Evolutionary conservation across 2,888 invertebrate species (phyloP), one percentile per base, ranked within the genome.

Genomic region (Himalopsyche anomala): DNA sequence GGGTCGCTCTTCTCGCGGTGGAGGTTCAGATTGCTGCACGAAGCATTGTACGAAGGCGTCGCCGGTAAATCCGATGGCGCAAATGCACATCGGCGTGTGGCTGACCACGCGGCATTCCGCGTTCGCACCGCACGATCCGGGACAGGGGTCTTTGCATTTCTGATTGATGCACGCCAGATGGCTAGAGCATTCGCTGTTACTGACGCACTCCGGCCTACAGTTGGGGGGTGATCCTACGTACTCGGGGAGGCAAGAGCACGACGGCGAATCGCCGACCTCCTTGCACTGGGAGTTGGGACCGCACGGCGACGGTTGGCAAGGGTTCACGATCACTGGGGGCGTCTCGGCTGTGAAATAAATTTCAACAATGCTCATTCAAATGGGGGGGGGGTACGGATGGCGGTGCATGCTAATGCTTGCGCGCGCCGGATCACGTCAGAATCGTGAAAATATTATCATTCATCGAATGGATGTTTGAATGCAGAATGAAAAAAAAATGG

Each of bases 81-180:
- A 94, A 89, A 93, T 92, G 90, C 94, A 95, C 89, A 95, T 95
- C 12, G 96, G 95, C 79, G 94, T 94, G 89, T 96, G 96, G 90
- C 94, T 95, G 81, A 95, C 92, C 1, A 95, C 94, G 86, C 92
- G 91, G 89, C 95, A 96, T 89, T 94, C 93, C 0, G 95, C 94
- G 90, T 95, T 94, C 2, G 91, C 89, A 74, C 95, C 95, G 89
- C 95, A 95, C 11, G 93, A 92, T 85, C 94, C 94, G 0, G 94
- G 94, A 89, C 96, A 96, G 51, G 96, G 96, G 91, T 96, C 95
- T 89, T 91, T 91, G 89, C 96, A 96, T 91, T 94, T 95, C 87
- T 94, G 93, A 89, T 94, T 94, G 17, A 95, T 94, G 89, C 95
- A 95, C 36, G 95, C 95, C 87, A 94, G 91, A 88, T 94, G 92